These are phyloP conservation scores for Dasypus novemcinctus DNA, from an alignment of 2,113 vertebrate genomes.

Conservation along the genomic window DNA sequence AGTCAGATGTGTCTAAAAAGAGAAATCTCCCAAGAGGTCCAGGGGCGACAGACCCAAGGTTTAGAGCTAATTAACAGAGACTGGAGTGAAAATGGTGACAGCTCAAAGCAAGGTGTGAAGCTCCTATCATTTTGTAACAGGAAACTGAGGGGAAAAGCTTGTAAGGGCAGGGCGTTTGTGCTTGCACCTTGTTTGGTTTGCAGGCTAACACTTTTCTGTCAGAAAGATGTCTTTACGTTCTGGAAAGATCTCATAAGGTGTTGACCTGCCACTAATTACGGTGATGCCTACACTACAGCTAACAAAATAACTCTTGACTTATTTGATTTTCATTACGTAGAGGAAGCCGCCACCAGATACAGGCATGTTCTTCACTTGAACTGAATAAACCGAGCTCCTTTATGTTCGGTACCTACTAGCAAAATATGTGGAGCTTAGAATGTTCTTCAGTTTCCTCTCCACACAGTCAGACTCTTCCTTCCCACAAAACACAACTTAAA, in stretches of 20 bases:
- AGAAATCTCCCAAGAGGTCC: neutral
- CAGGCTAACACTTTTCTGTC: slow-evolving; percentile 74
- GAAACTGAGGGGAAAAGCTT: slow-evolving; percentile 59
- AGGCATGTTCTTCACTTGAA: neutral
- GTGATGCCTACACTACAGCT: neutral
- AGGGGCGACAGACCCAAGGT: neutral
- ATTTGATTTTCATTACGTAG: neutral
- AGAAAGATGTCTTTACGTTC: slow-evolving; percentile 74
- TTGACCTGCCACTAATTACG: slow-evolving; percentile 35
- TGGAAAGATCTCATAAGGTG: slow-evolving; percentile 70
- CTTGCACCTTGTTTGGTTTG: slow-evolving; percentile 70
- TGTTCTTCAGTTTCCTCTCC: neutral
- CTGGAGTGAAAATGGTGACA: slow-evolving; percentile 25
- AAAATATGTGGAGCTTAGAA: neutral
- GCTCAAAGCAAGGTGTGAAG: slow-evolving; percentile 37
- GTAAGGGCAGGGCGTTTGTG: neutral
- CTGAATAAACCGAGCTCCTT: neutral
- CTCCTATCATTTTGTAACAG: slow-evolving; percentile 24
- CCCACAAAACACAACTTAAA: neutral
- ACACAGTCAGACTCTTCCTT: neutral
- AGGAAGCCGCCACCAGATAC: neutral
- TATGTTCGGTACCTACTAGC: neutral
- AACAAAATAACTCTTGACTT: neutral
- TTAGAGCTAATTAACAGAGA: slow-evolving; percentile 51
- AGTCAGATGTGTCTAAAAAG: neutral